Conservation (phyloP, 2,113 vertebrate genomes). For the Haemorhous mexicanus region DNA sequence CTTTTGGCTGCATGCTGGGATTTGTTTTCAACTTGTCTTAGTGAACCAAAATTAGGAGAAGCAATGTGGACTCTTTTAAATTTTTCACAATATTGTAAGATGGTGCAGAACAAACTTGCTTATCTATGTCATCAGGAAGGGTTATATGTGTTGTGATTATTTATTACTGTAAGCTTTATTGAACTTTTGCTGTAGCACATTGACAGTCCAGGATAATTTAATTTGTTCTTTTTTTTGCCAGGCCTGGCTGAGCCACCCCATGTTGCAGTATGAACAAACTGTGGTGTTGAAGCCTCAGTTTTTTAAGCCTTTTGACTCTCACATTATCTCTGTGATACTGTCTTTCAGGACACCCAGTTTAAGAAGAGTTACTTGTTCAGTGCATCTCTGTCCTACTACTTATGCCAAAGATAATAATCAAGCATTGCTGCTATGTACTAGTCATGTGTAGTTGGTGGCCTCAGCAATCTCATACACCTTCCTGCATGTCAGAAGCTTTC, state of each 20-base stretch:
- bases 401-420: neutral
- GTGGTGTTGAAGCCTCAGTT: neutral
- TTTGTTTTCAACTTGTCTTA: neutral
- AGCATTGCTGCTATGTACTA: neutral
- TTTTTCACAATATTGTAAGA: neutral
- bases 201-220: neutral
- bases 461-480: neutral
- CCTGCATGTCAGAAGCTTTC: neutral
- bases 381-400: neutral
- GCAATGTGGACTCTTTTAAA: neutral
- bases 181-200: neutral
- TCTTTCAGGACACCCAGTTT: neutral
- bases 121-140: neutral
- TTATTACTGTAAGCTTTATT: neutral
- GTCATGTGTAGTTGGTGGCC: neutral
- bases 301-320: neutral
- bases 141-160: neutral
- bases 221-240: fast-evolving
- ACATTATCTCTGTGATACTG: neutral
- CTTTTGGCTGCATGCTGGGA: neutral
- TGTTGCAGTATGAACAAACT: neutral
- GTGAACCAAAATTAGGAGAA: neutral
- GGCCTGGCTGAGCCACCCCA: neutral
- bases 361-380: neutral
- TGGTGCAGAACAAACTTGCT: neutral